A percentile compares a stretch with the other conserved stretches of the same genome.
Conservation (phyloP, 1,140 invertebrate species). For the Euschistus heros region DNA sequence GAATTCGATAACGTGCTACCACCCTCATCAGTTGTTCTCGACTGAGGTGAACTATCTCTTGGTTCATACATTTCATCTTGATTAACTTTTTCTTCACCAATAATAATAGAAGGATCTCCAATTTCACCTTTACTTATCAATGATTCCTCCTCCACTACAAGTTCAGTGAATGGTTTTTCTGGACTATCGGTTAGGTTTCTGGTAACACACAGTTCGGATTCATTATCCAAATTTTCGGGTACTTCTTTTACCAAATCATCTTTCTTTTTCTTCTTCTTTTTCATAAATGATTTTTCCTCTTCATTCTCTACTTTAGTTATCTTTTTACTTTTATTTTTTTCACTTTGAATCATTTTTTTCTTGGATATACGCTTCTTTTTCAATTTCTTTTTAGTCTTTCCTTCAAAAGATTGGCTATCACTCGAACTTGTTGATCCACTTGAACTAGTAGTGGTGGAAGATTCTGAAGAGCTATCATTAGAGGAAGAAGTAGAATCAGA, state of each 20-base stretch:
- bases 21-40: not conserved
- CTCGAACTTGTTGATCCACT: not conserved
- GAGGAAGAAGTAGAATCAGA: conserved; percentile 6
- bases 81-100: not conserved
- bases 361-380: not conserved
- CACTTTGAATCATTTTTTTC: not conserved
- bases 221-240: not conserved
- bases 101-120: not conserved
- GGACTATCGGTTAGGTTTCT: not conserved
- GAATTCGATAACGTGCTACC: not conserved
- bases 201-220: not conserved
- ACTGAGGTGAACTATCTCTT: not conserved
- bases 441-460: not conserved
- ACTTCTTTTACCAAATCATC: not conserved
- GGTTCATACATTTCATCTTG: conserved; percentile 2
- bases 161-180: not conserved
- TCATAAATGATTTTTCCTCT: not conserved
- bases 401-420: not conserved
- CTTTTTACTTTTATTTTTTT: conserved; percentile 13
- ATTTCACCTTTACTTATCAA: not conserved
- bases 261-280: conserved; percentile 14
- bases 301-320: conserved; percentile 5
- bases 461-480: conserved; percentile 1
- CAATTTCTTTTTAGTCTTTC: not conserved
- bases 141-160: too few relatives aligned